Base-by-base conservation (phyloP, 2,888 invertebrate species). In the Xestia ashworthii region DNA sequence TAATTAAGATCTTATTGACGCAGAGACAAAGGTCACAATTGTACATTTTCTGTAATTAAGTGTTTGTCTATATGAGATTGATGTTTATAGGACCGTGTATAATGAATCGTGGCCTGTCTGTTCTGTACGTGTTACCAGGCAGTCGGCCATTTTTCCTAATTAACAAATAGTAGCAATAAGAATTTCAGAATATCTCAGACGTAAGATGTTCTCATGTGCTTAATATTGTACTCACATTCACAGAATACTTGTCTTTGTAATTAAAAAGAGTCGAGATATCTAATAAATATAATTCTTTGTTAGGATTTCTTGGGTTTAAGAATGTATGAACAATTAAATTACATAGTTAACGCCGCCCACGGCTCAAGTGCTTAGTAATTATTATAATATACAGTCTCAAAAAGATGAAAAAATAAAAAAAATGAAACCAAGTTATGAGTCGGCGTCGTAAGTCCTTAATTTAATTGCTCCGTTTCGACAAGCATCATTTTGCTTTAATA, bases 381-480 rank as follows among this genome's bases (percentile, higher is more conserved):
- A 68, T 64, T 41, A 14, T 68, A 67, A 25, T 41, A n/a, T n/a
- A 55, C 19, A 41, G 53, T 11, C 53, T 19, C n/a, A 32, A 50
- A 69, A 75, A 50, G 9, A n/a, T 19, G 9, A 71, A 66, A 50
- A 71, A 6, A 38, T 38, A 16, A 44, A 50, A 55, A 78, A 75
- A 19, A 71, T 32, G 5, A 67, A 62, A 70, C 3, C 12, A 66
- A 67, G 73, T 67, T 67, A 70, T 41, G 70, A 69, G 4, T 62
- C 66, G 11, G 48, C n/a, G 41, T 46, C 66, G 32, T 55, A 72
- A 75, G 25, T 68, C 50, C 71, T n/a, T 69, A 53, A 73, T 73
- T 83, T 74, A 83, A 80, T 83, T 83, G 64, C 66, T 74, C 22
- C 66, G 69, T 74, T 76, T 80, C 69, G 80, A 62, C 71, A 60